phyloP scores from a whole-genome alignment of 2,797 vertebrate species.

The Syngnathus acus region DNA sequence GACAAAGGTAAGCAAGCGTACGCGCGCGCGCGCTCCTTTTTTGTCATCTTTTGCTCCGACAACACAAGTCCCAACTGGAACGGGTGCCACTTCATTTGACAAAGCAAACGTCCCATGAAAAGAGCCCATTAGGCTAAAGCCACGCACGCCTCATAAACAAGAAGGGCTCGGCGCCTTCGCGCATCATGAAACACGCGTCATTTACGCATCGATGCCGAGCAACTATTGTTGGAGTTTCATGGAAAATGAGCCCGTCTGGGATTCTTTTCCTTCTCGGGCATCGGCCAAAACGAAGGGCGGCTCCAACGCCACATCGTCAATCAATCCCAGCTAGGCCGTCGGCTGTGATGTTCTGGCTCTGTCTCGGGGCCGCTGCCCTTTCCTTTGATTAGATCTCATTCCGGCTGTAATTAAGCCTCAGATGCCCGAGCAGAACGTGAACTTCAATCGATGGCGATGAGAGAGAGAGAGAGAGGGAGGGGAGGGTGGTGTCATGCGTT shows the following conservation, averaged over 20 bases:
- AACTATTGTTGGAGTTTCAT: not conserved
- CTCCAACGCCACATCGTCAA: not conserved
- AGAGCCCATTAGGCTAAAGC: not conserved
- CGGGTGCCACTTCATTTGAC: not conserved
- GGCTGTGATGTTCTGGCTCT: constrained; percentile 18
- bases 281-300: not conserved
- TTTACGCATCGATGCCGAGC: not conserved
- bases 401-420: constrained; percentile 29
- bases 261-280: not conserved
- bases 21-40: too few relatives aligned
- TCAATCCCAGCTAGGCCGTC: not conserved
- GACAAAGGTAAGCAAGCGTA: constrained; percentile 20
- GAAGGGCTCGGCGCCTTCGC: not conserved
- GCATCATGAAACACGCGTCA: not conserved
- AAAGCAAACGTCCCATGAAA: not conserved
- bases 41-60: not conserved
- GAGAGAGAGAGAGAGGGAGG: not conserved
- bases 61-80: not conserved
- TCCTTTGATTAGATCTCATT: constrained; percentile 33
- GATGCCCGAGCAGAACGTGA: constrained; percentile 19
- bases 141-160: not conserved
- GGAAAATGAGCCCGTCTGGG: not conserved
- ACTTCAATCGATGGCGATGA: constrained; percentile 26
- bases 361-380: constrained; percentile 21
- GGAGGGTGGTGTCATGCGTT: not conserved